Evolutionary conservation across 2,113 vertebrate species (phyloP).

Genomic region (Helogale parvula): DNA sequence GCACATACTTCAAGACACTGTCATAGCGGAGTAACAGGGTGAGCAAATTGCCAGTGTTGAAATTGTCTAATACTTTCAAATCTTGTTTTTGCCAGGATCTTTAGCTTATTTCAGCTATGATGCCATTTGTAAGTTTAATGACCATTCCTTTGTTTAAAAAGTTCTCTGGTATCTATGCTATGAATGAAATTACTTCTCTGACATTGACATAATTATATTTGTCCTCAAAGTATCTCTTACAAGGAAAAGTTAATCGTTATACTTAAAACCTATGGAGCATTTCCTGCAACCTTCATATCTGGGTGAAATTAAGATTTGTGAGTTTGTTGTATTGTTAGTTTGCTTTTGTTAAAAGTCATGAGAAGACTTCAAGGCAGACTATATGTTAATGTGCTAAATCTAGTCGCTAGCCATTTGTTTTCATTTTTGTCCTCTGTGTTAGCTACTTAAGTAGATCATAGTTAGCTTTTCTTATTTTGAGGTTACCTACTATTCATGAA

Average conservation of each 20-base stretch:
- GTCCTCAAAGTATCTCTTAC: not conserved
- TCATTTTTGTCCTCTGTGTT: not conserved
- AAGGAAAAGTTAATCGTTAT: constrained; percentile 32
- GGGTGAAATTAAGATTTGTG: constrained; percentile 7
- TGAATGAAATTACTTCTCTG: not conserved
- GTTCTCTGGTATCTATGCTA: not conserved
- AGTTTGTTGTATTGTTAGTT: not conserved
- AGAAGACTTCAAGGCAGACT: constrained; percentile 46
- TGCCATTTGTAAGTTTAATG: not conserved
- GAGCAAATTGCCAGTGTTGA: constrained; percentile 2
- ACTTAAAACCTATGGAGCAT: not conserved
- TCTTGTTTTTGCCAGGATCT: not conserved
- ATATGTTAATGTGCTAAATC: not conserved
- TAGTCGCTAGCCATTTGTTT: not conserved
- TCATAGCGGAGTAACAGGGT: not conserved
- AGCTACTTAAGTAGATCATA: not conserved
- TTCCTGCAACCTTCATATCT: not conserved
- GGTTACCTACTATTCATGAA: not conserved
- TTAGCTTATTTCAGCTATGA: not conserved
- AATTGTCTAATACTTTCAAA: not conserved
- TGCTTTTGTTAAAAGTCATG: not conserved
- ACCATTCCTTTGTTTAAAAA: constrained; percentile 26
- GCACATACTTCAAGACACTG: not conserved
- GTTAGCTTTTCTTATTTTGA: constrained; percentile 37
- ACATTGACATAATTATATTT: constrained; percentile 5